Conservation (phyloP, 2,888 invertebrate species). For the Microctonus aethiopoides region DNA sequence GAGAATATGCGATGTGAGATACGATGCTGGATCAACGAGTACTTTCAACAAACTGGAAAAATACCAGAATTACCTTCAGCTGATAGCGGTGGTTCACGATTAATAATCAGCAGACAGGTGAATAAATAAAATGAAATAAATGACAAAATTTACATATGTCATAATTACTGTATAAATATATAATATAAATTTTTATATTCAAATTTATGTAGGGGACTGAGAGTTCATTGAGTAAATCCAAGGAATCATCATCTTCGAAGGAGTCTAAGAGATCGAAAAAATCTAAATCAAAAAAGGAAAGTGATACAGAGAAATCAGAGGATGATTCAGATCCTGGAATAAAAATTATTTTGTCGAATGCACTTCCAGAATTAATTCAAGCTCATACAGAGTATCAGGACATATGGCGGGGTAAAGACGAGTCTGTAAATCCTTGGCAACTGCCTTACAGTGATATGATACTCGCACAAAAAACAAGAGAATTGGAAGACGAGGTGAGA, state of each 20-base stretch:
- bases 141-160: background rate
- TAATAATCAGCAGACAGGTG: slow-evolving; percentile 83
- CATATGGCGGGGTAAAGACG: slow-evolving; percentile 85
- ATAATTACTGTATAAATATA: background rate
- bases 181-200: slow-evolving; percentile 7
- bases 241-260: slow-evolving; percentile 78
- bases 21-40: slow-evolving; percentile 86
- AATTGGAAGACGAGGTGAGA: slow-evolving; percentile 86
- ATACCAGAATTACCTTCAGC: slow-evolving; percentile 93
- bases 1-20: slow-evolving; percentile 91
- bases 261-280: slow-evolving; percentile 81
- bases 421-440: slow-evolving; percentile 79
- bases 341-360: slow-evolving; percentile 77
- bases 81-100: slow-evolving; percentile 89
- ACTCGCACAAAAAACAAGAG: slow-evolving; percentile 82
- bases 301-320: slow-evolving; percentile 70
- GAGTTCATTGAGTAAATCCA: slow-evolving; percentile 83
- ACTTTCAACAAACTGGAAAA: slow-evolving; percentile 83
- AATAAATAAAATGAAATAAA: slow-evolving; percentile 16
- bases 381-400: slow-evolving; percentile 85
- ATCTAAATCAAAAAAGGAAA: slow-evolving; percentile 77
- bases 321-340: slow-evolving; percentile 76
- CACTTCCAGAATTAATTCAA: slow-evolving; percentile 78
- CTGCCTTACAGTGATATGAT: slow-evolving; percentile 85
- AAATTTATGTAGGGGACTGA: slow-evolving; percentile 72